phyloP scores from a whole-genome alignment of 1,140 invertebrate genomes.

The Pentalonia nigronervosa region DNA sequence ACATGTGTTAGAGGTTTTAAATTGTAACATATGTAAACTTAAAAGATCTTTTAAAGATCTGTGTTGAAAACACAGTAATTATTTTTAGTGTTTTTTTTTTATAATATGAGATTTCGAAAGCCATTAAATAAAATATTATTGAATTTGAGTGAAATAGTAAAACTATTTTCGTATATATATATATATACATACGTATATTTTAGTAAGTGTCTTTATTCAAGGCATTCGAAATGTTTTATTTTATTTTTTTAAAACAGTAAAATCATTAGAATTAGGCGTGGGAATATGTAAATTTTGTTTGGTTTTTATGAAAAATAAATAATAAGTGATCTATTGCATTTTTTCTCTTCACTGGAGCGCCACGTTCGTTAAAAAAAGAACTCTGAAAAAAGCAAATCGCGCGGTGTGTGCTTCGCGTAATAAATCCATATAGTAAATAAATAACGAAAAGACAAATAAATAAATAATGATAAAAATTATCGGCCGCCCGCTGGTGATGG shows the following conservation, averaged over 20 bases:
- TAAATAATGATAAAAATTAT: slow-evolving; percentile 58
- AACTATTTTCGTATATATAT: neutral
- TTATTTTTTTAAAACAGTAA: neutral
- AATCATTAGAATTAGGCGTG: slow-evolving; percentile 39
- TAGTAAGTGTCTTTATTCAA: slow-evolving; percentile 7
- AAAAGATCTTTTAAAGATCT: neutral
- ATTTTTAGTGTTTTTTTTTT: slow-evolving; percentile 4
- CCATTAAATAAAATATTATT: neutral
- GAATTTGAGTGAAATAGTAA: slow-evolving; percentile 18
- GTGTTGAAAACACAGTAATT: neutral
- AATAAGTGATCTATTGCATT: slow-evolving; percentile 31
- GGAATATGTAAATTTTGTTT: slow-evolving; percentile 52
- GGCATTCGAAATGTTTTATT: neutral
- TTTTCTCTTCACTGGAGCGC: neutral
- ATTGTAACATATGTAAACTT: neutral
- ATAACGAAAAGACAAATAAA: slow-evolving; percentile 57
- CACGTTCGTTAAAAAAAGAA: slow-evolving; percentile 26
- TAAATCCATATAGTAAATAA: slow-evolving; percentile 53
- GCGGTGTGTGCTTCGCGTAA: slow-evolving; percentile 29
- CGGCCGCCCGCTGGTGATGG: slow-evolving; percentile 57
- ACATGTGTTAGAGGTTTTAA: neutral
- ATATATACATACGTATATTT: no score
- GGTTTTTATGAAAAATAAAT: slow-evolving; percentile 40
- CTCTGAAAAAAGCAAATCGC: slow-evolving; percentile 39
- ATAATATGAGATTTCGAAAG: neutral